phyloP scores from a whole-genome alignment of 1,140 invertebrate genomes.

The Rhyacophila brunnea region DNA sequence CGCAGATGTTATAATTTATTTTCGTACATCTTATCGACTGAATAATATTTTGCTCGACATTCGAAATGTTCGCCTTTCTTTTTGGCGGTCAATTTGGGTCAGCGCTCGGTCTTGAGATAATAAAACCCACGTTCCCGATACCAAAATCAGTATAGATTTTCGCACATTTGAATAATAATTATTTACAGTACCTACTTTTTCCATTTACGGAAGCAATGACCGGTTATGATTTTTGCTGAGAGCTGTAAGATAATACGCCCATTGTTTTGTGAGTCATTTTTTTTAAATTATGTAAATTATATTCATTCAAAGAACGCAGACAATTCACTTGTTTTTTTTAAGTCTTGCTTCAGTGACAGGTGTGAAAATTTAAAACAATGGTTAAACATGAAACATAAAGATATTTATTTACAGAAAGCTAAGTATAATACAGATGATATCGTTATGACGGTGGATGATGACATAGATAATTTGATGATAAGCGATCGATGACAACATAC shows the following conservation, averaged over 20 bases:
- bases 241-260: neutral
- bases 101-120: neutral
- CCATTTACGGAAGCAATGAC: no score
- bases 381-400: slow-evolving; percentile 30
- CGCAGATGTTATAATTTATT: slow-evolving; percentile 22
- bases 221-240: no score
- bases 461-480: slow-evolving; percentile 23
- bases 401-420: slow-evolving; percentile 36
- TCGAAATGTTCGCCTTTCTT: slow-evolving; percentile 18
- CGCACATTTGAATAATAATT: slow-evolving; percentile 3
- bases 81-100: slow-evolving; percentile 7
- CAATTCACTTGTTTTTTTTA: no score
- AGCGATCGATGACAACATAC: slow-evolving; percentile 27
- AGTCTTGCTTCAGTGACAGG: no score
- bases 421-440: slow-evolving; percentile 29
- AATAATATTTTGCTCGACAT: neutral
- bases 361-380: slow-evolving; percentile 8
- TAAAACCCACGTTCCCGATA: slow-evolving; percentile 6
- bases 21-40: slow-evolving; percentile 4
- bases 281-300: no score
- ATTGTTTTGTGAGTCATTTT: slow-evolving; percentile 1
- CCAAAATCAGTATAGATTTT: slow-evolving; percentile 2
- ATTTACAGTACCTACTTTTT: no score
- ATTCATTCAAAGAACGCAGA: no score
- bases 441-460: slow-evolving; percentile 24